These are phyloP conservation scores for Graptemys geographica DNA, from an alignment of 2,797 vertebrate species.

Conservation along the genomic window DNA sequence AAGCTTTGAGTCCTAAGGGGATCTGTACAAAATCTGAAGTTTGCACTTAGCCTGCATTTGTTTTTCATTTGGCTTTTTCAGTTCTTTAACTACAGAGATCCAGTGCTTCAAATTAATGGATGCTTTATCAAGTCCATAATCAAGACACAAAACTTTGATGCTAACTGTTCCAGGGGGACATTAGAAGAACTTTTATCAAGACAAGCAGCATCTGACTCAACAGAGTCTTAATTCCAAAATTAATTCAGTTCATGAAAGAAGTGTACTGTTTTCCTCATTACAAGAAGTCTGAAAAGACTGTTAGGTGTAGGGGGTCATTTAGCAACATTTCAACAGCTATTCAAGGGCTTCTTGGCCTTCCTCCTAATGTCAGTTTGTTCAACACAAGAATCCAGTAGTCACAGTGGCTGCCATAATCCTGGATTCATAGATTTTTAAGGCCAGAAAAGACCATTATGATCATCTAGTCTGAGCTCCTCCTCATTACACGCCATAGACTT, in stretches of 20 bases:
- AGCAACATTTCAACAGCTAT: neutral
- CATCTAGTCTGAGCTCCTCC: neutral
- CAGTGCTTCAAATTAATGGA: neutral
- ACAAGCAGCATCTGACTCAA: neutral
- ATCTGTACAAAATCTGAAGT: neutral
- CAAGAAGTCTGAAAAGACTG: neutral
- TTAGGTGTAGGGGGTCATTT: neutral
- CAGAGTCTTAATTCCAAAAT: neutral
- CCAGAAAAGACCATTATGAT: neutral
- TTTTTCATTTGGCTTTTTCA: neutral
- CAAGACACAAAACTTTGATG: neutral
- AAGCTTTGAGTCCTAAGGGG: neutral
- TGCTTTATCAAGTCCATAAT: neutral
- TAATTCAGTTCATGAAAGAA: neutral
- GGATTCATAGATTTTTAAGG: neutral
- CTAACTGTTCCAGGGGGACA: neutral
- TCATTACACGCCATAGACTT: neutral
- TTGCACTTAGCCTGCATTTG: neutral
- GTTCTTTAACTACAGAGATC: neutral
- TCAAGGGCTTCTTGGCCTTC: neutral
- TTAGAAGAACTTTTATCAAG: neutral
- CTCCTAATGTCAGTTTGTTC: neutral
- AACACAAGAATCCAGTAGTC: neutral
- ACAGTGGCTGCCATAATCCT: neutral
- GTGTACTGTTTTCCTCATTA: neutral